Conservation (phyloP, 1,140 invertebrate species). For the Drosophila lowei region DNA sequence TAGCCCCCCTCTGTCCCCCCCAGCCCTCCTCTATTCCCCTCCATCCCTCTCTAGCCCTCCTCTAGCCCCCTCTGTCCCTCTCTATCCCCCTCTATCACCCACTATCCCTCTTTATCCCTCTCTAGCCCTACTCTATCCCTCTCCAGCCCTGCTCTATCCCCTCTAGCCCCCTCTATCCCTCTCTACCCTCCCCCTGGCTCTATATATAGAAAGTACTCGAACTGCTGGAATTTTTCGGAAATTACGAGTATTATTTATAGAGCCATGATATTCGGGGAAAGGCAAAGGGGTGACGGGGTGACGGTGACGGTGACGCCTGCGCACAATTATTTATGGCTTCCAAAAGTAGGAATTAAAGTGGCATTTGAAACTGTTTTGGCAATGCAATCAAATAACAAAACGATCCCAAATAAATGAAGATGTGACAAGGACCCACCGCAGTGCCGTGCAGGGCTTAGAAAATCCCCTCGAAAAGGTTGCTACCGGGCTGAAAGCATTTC, state of each 20-base stretch:
- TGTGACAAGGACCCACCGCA: conserved; percentile 11
- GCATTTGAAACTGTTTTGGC: conserved; percentile 63
- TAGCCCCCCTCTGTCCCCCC: no score
- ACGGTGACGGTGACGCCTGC: conserved; percentile 56
- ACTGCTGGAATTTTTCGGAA: conserved; percentile 35
- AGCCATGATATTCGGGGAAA: background rate
- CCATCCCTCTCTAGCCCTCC: no score
- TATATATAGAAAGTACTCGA: conserved; percentile 33
- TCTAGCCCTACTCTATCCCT: no score
- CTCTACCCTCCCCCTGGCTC: background rate
- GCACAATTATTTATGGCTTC: conserved; percentile 43
- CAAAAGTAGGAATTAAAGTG: conserved; percentile 44
- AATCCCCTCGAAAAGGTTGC: conserved; percentile 44
- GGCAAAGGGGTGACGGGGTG: conserved; percentile 10
- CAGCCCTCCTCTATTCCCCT: no score
- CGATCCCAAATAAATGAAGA: background rate
- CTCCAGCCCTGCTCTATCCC: no score
- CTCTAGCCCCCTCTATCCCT: no score
- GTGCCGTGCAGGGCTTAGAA: conserved; percentile 7
- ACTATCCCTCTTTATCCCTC: no score
- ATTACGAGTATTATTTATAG: conserved; percentile 65
- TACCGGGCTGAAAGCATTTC: conserved; percentile 68
- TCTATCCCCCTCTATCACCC: no score
- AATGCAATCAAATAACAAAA: conserved; percentile 51
- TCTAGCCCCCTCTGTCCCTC: no score